Evolutionary conservation across 2,888 invertebrate species (phyloP), one percentile per base, ranked within the genome.

Genomic region (Eupithecia centaureata): DNA sequence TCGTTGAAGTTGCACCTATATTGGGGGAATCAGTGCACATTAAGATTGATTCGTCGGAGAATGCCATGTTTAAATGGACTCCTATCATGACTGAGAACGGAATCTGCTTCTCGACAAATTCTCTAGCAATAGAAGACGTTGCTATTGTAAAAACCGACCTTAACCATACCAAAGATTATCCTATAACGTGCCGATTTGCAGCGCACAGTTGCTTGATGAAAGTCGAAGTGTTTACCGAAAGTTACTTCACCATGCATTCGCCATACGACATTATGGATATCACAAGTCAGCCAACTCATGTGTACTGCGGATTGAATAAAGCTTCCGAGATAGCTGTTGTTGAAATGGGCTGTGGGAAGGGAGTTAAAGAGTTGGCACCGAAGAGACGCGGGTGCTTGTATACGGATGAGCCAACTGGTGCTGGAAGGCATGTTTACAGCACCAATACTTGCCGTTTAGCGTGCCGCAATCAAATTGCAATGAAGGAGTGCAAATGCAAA

Each of bases 81-180:
- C 86, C 94, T 0, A 91, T 95, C 0, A 94, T 96, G 90, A 95
- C 96, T 0, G 96, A 96, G 77, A 85, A 93, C 7, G 96, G 96
- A 0, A 88, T 94, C 0, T 96, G 96, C 75, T 95, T 94, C 79
- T 91, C 94, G 4, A 94, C 95, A 33, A 96, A 96, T 78, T 95
- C 95, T 0, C 83, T 94, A 32, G 94, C 95, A 10, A 76, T 94
- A 0, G 78, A 87, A 47, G 89, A 95, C 64, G 84, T 94, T 0
- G 85, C 91, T 8, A 81, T 94, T 2, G 79, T 77, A 2, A 82
- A 80, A 59, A 65, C 77, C 0, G 74, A 77, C 1, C 27, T 52
- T 0, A 90, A 88, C 65, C 78, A 82, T 13, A 87, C 86, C 0
- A 56, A 27, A 1, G 42, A 59, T 0, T 79, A 81, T 30, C 91